Percentiles rank a stretch among this genome's conserved stretches.
These are phyloP conservation scores for Tortricodes alternella DNA, from an alignment of 2,888 invertebrate genomes.

Conservation along the genomic window DNA sequence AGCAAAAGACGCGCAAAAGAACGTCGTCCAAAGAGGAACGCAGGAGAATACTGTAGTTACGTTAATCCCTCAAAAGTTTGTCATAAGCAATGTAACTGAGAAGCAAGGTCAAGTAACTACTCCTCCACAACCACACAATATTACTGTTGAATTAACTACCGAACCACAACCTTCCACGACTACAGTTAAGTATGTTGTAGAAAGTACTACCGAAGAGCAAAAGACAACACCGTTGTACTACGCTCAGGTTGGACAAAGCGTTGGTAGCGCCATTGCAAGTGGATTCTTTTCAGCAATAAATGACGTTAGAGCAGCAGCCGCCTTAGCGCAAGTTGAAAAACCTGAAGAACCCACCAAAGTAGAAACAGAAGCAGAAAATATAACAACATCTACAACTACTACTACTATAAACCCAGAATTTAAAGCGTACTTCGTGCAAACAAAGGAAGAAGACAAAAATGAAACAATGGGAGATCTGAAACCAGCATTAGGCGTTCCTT, in stretches of 20 bases:
- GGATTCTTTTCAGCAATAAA: conserved; percentile 84
- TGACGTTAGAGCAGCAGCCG: conserved; percentile 84
- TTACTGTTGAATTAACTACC: conserved; percentile 51
- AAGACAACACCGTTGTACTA: conserved; percentile 71
- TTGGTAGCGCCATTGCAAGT: conserved; percentile 62
- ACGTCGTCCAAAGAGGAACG: conserved; percentile 68
- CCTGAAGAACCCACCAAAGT: conserved; percentile 68
- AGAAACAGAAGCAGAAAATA: conserved; percentile 32
- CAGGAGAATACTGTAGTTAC: conserved; percentile 60
- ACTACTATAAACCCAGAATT: conserved; percentile 51
- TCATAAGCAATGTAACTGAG: conserved; percentile 53
- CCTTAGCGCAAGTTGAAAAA: conserved; percentile 82
- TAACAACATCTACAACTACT: conserved; percentile 32
- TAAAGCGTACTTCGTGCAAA: conserved; percentile 53
- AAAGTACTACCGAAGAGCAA: conserved; percentile 52
- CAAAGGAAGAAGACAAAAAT: conserved; percentile 50
- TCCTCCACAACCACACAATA: conserved; percentile 48
- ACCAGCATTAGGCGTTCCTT: conserved; percentile 60
- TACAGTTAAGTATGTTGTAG: conserved; percentile 59
- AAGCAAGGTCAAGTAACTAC: conserved; percentile 51
- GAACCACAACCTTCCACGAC: conserved; percentile 60
- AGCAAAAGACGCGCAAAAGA: conserved; percentile 53
- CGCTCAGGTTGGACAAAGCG: conserved; percentile 70
- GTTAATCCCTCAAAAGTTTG: conserved; percentile 54
- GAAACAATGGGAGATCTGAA: conserved; percentile 56